Evolutionary conservation across 2,113 vertebrate species (phyloP).

Genomic region (Bufo gargarizans): DNA sequence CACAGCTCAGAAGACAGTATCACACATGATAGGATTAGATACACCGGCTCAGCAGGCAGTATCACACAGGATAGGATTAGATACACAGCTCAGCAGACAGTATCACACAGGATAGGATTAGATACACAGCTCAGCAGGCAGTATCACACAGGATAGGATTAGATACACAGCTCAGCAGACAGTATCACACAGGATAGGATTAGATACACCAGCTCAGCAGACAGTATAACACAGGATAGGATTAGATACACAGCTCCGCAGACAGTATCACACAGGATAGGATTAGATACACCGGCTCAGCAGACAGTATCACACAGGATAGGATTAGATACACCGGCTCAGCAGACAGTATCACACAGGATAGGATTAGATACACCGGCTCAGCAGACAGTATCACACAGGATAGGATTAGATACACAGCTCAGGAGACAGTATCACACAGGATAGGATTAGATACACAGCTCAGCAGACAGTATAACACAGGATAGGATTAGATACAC

Average conservation of each 20-base stretch:
- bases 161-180: neutral
- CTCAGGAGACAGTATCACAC: no score
- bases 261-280: neutral
- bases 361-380: no score
- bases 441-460: no score
- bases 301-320: neutral
- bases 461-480: no score
- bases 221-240: neutral
- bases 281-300: constrained; percentile 4
- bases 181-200: neutral
- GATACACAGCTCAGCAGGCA: neutral
- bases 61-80: neutral
- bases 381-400: no score
- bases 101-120: neutral
- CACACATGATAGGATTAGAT: neutral
- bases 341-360: no score
- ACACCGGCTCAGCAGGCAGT: neutral
- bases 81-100: neutral
- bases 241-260: neutral
- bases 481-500: no score
- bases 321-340: neutral
- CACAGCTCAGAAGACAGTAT: neutral
- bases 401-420: no score
- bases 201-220: neutral
- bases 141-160: neutral